Percentiles rank a stretch among this genome's conserved stretches.
Conservation (phyloP, 1,140 invertebrate genomes). For the Leucophenga varia region DNA sequence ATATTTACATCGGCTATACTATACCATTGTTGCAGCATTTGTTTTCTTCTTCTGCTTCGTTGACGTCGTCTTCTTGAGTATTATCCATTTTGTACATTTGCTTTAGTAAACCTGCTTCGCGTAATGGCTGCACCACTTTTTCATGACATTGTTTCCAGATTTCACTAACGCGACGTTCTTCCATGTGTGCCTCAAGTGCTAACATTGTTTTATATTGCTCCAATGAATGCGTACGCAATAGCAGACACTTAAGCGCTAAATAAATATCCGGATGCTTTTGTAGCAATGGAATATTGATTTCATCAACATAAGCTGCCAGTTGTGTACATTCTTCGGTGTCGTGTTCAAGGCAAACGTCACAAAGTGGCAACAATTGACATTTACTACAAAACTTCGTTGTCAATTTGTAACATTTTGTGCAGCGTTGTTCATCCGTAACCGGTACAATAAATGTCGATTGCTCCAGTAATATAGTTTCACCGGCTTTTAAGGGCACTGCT, state of each 20-base stretch:
- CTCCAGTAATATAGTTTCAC: constrained; percentile 69
- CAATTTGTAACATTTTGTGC: constrained; percentile 32
- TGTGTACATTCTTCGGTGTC: constrained; percentile 35
- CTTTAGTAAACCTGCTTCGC: constrained; percentile 19
- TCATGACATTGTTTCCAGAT: constrained; percentile 64
- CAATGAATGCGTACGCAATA: constrained; percentile 64
- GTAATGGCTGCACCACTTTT: constrained; percentile 58
- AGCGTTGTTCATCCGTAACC: constrained; percentile 57
- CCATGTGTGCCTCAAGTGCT: constrained; percentile 64
- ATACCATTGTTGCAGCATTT: constrained; percentile 65
- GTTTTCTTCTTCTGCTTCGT: too few species aligned
- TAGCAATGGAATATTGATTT: constrained; percentile 26
- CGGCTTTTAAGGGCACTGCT: constrained; percentile 64
- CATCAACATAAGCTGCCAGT: constrained; percentile 14
- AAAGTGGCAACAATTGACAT: constrained; percentile 72
- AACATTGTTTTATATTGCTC: constrained; percentile 64
- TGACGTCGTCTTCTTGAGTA: constrained; percentile 37
- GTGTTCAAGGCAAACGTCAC: constrained; percentile 64
- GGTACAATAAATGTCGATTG: constrained; percentile 70
- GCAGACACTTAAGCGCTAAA: constrained; percentile 29
- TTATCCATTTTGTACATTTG: constrained; percentile 38
- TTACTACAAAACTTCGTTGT: constrained; percentile 37
- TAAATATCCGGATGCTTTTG: constrained; percentile 24
- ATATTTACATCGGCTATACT: constrained; percentile 70
- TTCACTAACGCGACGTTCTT: constrained; percentile 59